These are phyloP conservation scores for Theodoxus fluviatilis DNA, from an alignment of 2,888 invertebrate species.

Conservation along the genomic window DNA sequence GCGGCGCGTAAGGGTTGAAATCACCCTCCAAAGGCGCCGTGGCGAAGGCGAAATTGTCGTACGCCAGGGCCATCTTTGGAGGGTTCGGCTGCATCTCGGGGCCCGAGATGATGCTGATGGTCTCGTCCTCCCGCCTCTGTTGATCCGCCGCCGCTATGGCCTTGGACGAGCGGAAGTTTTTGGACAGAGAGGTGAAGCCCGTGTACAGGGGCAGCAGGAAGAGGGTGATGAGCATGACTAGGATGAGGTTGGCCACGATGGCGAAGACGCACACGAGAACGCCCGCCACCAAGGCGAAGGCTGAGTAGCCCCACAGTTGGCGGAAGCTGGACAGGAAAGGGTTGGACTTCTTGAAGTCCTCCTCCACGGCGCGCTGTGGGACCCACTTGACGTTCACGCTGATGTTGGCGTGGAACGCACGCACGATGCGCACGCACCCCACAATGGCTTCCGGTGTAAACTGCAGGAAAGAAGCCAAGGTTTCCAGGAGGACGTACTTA, in stretches of 20 bases:
- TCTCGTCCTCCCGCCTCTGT: conserved; percentile 17
- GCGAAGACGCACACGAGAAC: conserved; percentile 44
- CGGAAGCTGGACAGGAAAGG: conserved; percentile 52
- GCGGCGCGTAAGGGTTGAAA: too few species aligned
- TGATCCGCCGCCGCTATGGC: too few species aligned
- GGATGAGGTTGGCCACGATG: conserved; percentile 38
- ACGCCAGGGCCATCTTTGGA: neutral
- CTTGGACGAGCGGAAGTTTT: conserved; percentile 27
- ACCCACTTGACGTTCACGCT: conserved; percentile 51
- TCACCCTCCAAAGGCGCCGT: too few species aligned
- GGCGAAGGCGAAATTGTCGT: conserved; percentile 19
- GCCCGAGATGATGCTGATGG: conserved; percentile 21
- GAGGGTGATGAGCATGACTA: conserved; percentile 47
- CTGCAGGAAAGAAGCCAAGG: conserved; percentile 52
- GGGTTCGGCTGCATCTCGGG: neutral
- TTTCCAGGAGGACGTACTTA: conserved; percentile 51
- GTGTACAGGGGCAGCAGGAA: conserved; percentile 50
- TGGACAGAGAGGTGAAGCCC: conserved; percentile 48
- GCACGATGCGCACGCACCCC: conserved; percentile 50
- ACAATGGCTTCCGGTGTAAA: conserved; percentile 57
- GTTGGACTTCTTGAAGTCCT: conserved; percentile 51
- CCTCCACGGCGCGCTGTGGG: conserved; percentile 55
- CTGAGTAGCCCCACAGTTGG: conserved; percentile 55
- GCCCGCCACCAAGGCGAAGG: conserved; percentile 40
- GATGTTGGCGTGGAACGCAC: conserved; percentile 50